Evolutionary conservation across 2,888 invertebrate genomes (phyloP).

Genomic region (Marasmarcha lunaedactyla): DNA sequence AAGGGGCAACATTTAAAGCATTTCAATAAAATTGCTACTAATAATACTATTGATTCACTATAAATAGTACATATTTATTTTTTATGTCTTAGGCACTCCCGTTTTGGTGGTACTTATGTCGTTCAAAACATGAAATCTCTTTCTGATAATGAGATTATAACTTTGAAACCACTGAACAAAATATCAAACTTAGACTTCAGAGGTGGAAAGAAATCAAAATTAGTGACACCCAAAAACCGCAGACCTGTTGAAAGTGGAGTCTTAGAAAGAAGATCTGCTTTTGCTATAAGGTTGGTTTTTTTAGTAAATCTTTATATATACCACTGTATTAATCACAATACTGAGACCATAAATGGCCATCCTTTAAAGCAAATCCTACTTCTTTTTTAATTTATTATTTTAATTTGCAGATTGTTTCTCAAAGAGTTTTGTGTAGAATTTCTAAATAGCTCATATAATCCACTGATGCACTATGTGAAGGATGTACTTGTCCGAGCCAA

Average conservation of each 20-base stretch:
- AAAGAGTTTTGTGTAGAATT: conserved; percentile 96
- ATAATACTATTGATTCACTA: no score
- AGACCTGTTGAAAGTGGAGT: conserved; percentile 74
- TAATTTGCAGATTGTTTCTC: conserved; percentile 84
- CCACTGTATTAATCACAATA: no score
- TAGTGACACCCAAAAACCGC: conserved; percentile 80
- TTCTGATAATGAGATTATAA: conserved; percentile 88
- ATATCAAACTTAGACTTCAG: conserved; percentile 84
- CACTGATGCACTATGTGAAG: conserved; percentile 89
- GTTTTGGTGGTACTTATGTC: conserved; percentile 94
- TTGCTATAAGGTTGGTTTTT: conserved; percentile 80
- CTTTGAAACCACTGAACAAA: conserved; percentile 86
- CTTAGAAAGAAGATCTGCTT: conserved; percentile 83
- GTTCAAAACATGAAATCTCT: conserved; percentile 95
- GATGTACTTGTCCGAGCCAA: conserved; percentile 77
- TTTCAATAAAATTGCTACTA: no score
- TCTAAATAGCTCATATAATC: conserved; percentile 92
- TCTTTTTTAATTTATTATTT: conserved; percentile 35
- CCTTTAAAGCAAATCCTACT: no score
- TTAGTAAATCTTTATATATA: no score
- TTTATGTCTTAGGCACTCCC: conserved; percentile 78
- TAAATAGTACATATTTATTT: conserved; percentile 5
- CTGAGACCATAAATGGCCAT: no score
- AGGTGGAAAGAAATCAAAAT: conserved; percentile 66
- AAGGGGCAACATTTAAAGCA: no score